Base-by-base conservation (phyloP, 1,140 invertebrate genomes). In the Hestina assimilis region DNA sequence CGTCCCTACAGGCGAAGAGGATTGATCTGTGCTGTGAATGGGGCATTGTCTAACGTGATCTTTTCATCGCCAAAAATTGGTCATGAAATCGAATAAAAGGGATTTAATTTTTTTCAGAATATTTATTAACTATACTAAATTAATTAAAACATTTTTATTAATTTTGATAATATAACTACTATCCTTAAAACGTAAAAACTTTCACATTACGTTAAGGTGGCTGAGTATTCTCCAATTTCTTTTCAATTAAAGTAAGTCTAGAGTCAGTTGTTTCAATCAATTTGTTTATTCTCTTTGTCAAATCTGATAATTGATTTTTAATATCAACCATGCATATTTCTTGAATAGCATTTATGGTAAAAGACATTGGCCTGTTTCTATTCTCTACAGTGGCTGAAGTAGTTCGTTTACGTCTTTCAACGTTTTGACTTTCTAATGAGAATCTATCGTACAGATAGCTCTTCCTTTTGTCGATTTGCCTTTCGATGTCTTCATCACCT, bases 311-410 rank as follows among this genome's bases (percentile, higher is more conserved):
- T 59, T 88, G 83, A 38, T 60, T 88, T 59, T 87, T 86, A 14
- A 89, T 76, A 55, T 86, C 83, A 0, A 84, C 73, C 73, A 87
- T 84, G 40, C 83, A 85, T 63, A 87, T 79, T 55, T 87, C 86
- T 67, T 87, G 82, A 72, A 87, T 84, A 4, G 81, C 72, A 61
- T 76, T 84, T 0, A 88, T 75, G 14, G 69, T 79, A 9, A 85
- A 68, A 3, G 82, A 84, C 29, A 66, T 61, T n/a, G 78, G 77
- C 53, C 81, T 76, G 15, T 77, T 77, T 58, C 60, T 79, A 11
- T 72, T 78, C 3, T 78, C 74, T 15, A 63, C 69, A 3, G 77
- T 75, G 1, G 60, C 58, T 3, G 85, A 86, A 7, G 72, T 79
- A 0, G 83, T 80, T 52, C 79, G 59, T 33, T 84, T 87, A 33